Conservation (phyloP, 2,797 vertebrate genomes). For the Ctenosaura bakeri region DNA sequence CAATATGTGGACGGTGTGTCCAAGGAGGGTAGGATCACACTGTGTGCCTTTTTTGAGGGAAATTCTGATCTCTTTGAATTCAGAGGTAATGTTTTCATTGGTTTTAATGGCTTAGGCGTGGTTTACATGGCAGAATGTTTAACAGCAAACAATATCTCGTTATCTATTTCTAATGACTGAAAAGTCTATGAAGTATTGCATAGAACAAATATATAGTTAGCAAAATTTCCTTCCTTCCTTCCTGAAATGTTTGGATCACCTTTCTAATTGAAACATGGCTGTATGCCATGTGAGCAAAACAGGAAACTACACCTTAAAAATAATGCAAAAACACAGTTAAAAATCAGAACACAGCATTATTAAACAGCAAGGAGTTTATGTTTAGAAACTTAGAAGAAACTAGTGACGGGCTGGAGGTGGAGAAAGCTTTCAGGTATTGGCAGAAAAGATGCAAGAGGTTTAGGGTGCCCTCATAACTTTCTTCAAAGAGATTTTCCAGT, state of each 20-base stretch:
- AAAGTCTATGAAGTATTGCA: neutral
- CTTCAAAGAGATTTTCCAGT: neutral
- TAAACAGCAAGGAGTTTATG: neutral
- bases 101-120: neutral
- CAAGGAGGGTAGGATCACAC: too few species aligned
- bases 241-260: neutral
- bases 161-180: neutral
- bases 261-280: neutral
- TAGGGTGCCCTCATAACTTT: neutral
- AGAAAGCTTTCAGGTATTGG: neutral
- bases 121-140: neutral
- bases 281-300: neutral
- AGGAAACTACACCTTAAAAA: neutral
- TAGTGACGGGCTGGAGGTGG: neutral
- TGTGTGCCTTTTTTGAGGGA: neutral
- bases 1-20: too few species aligned
- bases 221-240: neutral
- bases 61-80: neutral
- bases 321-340: neutral
- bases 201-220: neutral
- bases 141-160: neutral
- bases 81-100: neutral
- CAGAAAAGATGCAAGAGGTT: neutral
- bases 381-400: neutral
- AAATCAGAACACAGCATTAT: conserved; percentile 1